A percentile compares a stretch with the other conserved stretches of the same genome.
Evolutionary conservation across 2,888 invertebrate species (phyloP).

Genomic region (Panopea generosa): DNA sequence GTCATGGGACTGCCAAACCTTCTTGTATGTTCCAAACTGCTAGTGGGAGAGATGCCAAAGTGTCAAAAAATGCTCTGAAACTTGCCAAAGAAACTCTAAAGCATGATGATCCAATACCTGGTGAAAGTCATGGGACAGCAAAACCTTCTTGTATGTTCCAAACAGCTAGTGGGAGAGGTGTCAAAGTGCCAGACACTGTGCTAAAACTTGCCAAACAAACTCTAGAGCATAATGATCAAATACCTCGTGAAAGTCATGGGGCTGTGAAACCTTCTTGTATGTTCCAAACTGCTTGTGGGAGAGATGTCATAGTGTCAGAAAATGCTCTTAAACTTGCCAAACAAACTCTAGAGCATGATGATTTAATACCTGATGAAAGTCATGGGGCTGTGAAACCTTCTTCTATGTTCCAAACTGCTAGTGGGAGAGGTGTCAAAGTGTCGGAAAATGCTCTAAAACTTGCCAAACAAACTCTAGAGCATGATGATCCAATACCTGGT

Average conservation of each 20-base stretch:
- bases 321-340: constrained; percentile 14
- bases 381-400: too few relatives aligned
- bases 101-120: constrained; percentile 4
- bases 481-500: not conserved
- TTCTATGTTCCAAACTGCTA: constrained; percentile 12
- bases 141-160: constrained; percentile 22
- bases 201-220: constrained; percentile 27
- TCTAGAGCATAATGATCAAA: constrained; percentile 18
- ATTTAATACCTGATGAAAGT: not conserved
- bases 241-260: not conserved
- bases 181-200: constrained; percentile 35
- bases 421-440: constrained; percentile 5
- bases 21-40: constrained; percentile 47
- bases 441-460: constrained; percentile 8
- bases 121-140: not conserved
- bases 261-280: not conserved
- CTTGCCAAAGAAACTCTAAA: constrained; percentile 28
- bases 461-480: constrained; percentile 3
- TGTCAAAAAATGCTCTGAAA: constrained; percentile 34
- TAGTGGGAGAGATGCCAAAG: constrained; percentile 21
- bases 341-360: constrained; percentile 17
- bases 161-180: constrained; percentile 38
- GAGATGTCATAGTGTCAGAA: constrained; percentile 12
- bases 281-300: constrained; percentile 31
- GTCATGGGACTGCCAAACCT: not conserved